Evolutionary conservation across 2,113 vertebrate species (phyloP).

Genomic region (Erpornis zantholeuca): DNA sequence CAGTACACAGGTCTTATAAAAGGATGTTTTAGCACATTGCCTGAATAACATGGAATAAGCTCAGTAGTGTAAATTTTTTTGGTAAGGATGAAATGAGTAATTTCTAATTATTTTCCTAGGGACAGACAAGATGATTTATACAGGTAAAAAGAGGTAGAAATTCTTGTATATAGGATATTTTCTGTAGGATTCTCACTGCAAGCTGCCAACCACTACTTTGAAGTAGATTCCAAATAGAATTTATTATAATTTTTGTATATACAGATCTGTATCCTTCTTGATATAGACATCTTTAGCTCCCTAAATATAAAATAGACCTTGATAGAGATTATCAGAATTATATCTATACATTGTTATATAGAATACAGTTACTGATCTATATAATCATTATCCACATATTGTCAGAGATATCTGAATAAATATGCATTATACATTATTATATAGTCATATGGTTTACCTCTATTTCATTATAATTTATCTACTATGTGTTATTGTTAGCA

Average conservation of each 20-base stretch:
- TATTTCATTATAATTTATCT: neutral
- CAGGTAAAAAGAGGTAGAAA: neutral
- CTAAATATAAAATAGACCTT: neutral
- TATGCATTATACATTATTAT: neutral
- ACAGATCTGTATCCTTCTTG: neutral
- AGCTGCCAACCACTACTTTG: neutral
- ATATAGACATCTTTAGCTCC: neutral
- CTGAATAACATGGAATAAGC: neutral
- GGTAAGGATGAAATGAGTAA: neutral
- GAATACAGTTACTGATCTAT: neutral
- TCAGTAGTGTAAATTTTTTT: neutral
- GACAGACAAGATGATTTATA: neutral
- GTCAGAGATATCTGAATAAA: neutral
- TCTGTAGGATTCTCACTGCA: neutral
- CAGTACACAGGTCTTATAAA: neutral
- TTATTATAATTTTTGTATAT: neutral
- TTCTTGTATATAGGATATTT: neutral
- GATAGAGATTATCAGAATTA: neutral
- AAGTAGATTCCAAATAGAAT: neutral
- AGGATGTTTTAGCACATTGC: neutral
- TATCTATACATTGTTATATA: neutral
- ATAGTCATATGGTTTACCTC: neutral
- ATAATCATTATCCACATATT: neutral
- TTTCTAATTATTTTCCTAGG: neutral
- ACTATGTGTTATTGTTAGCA: neutral